Conservation (phyloP, 2,113 vertebrate species). For the Himantopus leucocephalus region DNA sequence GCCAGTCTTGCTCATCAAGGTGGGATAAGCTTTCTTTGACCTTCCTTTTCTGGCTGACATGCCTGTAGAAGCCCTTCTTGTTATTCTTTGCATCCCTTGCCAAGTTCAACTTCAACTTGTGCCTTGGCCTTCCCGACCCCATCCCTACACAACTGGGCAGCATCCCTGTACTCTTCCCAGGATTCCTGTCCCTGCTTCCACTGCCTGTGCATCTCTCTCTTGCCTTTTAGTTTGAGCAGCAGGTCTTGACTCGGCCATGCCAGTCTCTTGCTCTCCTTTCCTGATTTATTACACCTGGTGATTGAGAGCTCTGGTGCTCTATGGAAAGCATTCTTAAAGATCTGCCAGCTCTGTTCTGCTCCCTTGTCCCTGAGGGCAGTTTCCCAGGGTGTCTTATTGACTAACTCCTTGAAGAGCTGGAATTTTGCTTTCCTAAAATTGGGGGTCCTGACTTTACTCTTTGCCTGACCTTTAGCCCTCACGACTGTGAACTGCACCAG, state of each 20-base stretch:
- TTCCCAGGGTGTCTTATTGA: background rate
- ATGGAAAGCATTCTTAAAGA: background rate
- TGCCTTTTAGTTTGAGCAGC: background rate
- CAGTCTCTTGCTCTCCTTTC: background rate
- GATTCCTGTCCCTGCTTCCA: background rate
- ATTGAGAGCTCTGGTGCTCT: background rate
- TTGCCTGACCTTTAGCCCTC: background rate
- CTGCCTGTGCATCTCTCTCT: background rate
- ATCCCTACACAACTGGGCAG: background rate
- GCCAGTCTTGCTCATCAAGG: background rate
- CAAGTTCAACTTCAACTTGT: background rate
- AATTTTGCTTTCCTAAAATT: background rate
- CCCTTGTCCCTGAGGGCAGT: background rate
- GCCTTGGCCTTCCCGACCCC: background rate
- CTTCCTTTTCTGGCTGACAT: background rate
- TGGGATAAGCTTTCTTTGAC: background rate
- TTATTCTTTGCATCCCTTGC: background rate
- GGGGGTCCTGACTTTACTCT: background rate
- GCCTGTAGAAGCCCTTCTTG: background rate
- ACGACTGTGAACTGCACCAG: background rate
- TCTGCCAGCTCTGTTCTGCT: background rate
- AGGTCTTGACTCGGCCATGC: background rate
- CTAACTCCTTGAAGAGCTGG: background rate
- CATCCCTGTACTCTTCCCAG: background rate
- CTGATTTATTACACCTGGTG: background rate